phyloP scores from a whole-genome alignment of 2,888 invertebrate genomes.

The Ctenicera cuprea region DNA sequence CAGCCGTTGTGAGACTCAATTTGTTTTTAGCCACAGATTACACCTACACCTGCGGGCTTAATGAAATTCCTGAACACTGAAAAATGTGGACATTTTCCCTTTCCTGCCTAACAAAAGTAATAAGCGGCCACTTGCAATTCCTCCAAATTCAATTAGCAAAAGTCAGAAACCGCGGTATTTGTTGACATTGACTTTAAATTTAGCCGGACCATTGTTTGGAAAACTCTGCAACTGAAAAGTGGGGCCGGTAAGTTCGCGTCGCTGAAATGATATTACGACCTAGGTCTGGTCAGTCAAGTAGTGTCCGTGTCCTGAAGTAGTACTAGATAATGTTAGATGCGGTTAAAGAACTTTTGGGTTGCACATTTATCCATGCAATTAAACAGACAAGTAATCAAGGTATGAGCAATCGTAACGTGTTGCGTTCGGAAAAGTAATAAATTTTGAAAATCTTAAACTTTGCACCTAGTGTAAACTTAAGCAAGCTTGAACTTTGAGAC shows the following conservation, averaged over 20 bases:
- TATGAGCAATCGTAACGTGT: constrained; percentile 20
- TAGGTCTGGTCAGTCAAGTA: constrained; percentile 44
- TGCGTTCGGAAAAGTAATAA: not conserved
- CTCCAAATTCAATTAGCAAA: constrained; percentile 7
- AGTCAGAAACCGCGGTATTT: constrained; percentile 13
- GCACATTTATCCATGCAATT: constrained; percentile 63
- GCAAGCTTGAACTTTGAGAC: constrained; percentile 22
- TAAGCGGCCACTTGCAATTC: constrained; percentile 1
- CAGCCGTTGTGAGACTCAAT: not conserved
- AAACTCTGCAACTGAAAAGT: constrained; percentile 47
- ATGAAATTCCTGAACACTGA: constrained; percentile 2
- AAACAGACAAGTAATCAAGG: constrained; percentile 56
- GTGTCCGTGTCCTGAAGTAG: constrained; percentile 47
- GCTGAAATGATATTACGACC: constrained; percentile 35
- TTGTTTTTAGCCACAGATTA: not conserved
- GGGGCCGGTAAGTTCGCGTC: constrained; percentile 41
- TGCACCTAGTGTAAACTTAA: not conserved
- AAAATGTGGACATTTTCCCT: not conserved
- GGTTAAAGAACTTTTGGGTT: constrained; percentile 67
- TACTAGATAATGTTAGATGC: constrained; percentile 69
- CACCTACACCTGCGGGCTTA: not conserved
- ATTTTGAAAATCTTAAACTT: no score
- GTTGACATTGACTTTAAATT: constrained; percentile 34
- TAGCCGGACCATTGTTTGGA: constrained; percentile 42
- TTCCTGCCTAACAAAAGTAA: not conserved